phyloP scores from a whole-genome alignment of 2,113 vertebrate genomes.

The Cavia porcellus region DNA sequence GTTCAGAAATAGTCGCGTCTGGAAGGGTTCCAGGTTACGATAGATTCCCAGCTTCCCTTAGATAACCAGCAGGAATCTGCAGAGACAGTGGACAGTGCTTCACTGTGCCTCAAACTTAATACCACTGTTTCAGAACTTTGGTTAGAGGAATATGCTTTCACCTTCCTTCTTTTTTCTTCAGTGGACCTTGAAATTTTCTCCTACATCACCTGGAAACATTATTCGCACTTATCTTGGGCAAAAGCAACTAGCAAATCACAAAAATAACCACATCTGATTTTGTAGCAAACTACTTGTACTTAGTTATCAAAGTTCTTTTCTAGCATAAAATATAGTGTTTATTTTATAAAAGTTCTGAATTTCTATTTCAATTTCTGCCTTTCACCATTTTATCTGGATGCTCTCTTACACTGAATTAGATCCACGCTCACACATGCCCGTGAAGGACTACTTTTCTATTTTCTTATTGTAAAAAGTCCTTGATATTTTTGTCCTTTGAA shows the following conservation, averaged over 20 bases:
- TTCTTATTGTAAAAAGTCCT: background rate
- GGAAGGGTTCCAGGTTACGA: slow-evolving; percentile 76
- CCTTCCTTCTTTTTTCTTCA: background rate
- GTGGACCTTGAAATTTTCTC: background rate
- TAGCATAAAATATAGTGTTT: background rate
- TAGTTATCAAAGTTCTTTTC: background rate
- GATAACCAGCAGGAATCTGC: slow-evolving; percentile 59
- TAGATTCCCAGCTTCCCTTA: slow-evolving; percentile 68
- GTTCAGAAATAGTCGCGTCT: slow-evolving; percentile 81
- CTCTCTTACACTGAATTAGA: background rate
- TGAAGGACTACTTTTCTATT: background rate
- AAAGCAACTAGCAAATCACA: slow-evolving; percentile 18
- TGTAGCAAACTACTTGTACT: background rate
- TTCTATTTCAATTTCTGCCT: background rate
- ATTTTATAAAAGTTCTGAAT: slow-evolving; percentile 26
- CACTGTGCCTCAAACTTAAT: background rate
- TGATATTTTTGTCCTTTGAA: background rate
- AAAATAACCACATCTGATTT: background rate
- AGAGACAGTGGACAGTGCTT: slow-evolving; percentile 44
- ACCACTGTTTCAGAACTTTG: background rate
- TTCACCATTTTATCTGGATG: background rate
- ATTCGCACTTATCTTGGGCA: background rate
- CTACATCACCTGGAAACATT: background rate
- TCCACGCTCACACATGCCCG: background rate
- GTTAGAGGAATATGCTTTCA: background rate